phyloP scores from a whole-genome alignment of 2,888 invertebrate species.

The Empis livida region DNA sequence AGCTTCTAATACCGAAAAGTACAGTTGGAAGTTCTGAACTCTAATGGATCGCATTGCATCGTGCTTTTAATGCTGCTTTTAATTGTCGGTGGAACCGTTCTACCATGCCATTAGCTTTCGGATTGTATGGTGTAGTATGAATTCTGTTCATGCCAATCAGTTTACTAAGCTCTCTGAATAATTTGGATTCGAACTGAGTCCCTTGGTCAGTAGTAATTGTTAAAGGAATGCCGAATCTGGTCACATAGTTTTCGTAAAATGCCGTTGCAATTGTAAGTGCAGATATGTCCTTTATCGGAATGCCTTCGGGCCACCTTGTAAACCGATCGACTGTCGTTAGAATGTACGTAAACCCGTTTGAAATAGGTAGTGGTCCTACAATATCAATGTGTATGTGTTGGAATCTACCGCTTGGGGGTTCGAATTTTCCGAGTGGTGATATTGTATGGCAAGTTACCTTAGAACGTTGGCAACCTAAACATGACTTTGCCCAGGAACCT shows the following conservation, averaged over 20 bases:
- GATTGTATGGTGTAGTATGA: not conserved
- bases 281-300: not conserved
- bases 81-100: not conserved
- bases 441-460: too few species aligned
- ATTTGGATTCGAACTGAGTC: not conserved
- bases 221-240: not conserved
- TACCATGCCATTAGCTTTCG: not conserved
- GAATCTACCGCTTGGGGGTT: not conserved
- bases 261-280: not conserved
- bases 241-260: not conserved
- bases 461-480: too few species aligned
- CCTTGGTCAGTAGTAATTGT: not conserved
- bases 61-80: not conserved
- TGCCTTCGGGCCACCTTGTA: not conserved
- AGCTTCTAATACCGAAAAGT: too few species aligned
- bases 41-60: not conserved
- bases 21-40: too few species aligned
- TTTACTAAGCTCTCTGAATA: not conserved
- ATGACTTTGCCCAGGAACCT: too few species aligned
- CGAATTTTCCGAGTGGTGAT: too few species aligned
- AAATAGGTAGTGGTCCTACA: not conserved
- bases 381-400: not conserved
- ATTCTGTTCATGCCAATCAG: not conserved
- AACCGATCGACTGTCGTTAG: not conserved
- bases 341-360: not conserved